phyloP scores from a whole-genome alignment of 2,888 invertebrate species.

The Morpho achilles region DNA sequence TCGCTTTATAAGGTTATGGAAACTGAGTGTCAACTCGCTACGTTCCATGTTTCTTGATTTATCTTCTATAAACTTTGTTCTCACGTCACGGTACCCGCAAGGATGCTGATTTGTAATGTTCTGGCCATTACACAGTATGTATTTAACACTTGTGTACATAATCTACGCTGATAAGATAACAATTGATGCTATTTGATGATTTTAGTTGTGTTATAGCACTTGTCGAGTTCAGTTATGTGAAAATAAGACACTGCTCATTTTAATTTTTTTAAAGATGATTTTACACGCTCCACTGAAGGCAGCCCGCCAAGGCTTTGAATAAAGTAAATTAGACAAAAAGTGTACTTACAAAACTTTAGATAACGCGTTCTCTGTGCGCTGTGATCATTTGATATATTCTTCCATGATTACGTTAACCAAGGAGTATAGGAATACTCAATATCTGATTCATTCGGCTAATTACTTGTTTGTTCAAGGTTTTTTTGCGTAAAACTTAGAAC shows the following conservation, averaged over 20 bases:
- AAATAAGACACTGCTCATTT: slow-evolving; percentile 14
- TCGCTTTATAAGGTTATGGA: slow-evolving; percentile 73
- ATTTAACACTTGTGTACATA: slow-evolving; percentile 72
- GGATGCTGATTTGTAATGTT: slow-evolving; percentile 58
- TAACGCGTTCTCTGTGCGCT: slow-evolving; percentile 20
- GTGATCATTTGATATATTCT: slow-evolving; percentile 13
- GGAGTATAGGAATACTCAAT: slow-evolving; percentile 22
- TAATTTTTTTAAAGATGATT: slow-evolving; percentile 26
- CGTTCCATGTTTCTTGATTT: slow-evolving; percentile 56
- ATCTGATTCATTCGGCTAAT: slow-evolving; percentile 30
- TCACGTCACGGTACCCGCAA: slow-evolving; percentile 41
- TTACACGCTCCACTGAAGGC: slow-evolving; percentile 39
- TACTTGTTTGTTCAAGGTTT: slow-evolving; percentile 30
- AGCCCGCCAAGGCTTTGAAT: slow-evolving; percentile 37
- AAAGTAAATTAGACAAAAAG: slow-evolving; percentile 16
- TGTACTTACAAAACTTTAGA: slow-evolving; percentile 40
- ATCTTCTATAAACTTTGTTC: slow-evolving; percentile 31
- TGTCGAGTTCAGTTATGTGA: slow-evolving; percentile 21
- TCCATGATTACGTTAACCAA: slow-evolving; percentile 16
- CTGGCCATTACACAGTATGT: slow-evolving; percentile 61
- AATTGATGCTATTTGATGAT: slow-evolving; percentile 25
- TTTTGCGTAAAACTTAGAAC: slow-evolving; percentile 20
- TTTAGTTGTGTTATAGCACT: slow-evolving; percentile 33
- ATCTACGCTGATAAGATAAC: slow-evolving; percentile 72
- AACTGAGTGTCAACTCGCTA: slow-evolving; percentile 68